Conservation (phyloP, 2,113 vertebrate species). For the Saguinus imperator region DNA sequence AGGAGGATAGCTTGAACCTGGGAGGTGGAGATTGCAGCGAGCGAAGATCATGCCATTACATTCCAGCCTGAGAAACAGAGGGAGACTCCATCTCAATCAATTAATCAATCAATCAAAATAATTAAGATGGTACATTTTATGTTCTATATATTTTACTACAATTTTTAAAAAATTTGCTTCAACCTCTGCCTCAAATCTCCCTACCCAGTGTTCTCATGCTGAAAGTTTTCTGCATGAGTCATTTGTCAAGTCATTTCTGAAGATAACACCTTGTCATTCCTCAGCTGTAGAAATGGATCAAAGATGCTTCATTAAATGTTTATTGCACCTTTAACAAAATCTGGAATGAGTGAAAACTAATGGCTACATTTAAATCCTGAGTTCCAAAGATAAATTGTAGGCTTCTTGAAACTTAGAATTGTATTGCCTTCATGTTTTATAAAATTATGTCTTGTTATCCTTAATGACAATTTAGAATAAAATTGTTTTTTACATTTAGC, state of each 20-base stretch:
- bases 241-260: background rate
- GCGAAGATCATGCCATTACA: no score
- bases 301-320: background rate
- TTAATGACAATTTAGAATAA: background rate
- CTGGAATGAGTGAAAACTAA: background rate
- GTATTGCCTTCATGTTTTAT: background rate
- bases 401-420: background rate
- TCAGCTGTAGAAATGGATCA: background rate
- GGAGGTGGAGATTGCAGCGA: no score
- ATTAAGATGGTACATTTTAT: background rate
- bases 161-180: background rate
- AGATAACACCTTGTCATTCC: background rate
- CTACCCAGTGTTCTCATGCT: background rate
- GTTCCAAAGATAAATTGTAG: slow-evolving; percentile 1
- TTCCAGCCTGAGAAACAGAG: no score
- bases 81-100: no score
- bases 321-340: background rate
- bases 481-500: background rate
- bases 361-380: background rate
- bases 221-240: background rate
- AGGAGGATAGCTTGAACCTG: no score
- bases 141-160: background rate
- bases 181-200: background rate
- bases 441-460: background rate
- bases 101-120: background rate